Conservation (phyloP, 2,113 vertebrate genomes). For the Apistogramma diplotaenia region DNA sequence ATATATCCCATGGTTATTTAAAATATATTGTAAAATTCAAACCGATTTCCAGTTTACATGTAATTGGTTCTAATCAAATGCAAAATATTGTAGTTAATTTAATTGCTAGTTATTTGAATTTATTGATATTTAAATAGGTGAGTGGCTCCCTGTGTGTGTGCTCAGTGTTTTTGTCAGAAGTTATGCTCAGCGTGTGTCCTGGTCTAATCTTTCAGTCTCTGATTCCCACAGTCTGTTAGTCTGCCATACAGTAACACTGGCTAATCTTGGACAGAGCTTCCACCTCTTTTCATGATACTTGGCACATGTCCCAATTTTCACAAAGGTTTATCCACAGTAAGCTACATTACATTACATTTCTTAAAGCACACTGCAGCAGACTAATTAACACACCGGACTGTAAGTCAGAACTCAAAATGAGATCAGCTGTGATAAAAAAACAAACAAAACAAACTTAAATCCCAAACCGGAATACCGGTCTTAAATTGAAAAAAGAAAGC, state of each 20-base stretch:
- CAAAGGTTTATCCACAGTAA: slow-evolving; percentile 16
- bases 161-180: slow-evolving; percentile 9
- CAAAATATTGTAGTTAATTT: not conserved
- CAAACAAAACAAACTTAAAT: too few relatives aligned
- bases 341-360: not conserved
- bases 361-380: not conserved
- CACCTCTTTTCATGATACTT: slow-evolving; percentile 25
- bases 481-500: not conserved
- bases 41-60: not conserved
- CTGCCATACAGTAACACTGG: slow-evolving; percentile 24
- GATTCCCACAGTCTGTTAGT: slow-evolving; percentile 37
- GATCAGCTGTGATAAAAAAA: slow-evolving; percentile 20
- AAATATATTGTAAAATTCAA: not conserved
- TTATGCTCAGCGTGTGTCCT: slow-evolving; percentile 12
- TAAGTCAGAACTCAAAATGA: slow-evolving; percentile 3
- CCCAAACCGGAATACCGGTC: not conserved
- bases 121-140: not conserved
- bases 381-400: slow-evolving; percentile 13
- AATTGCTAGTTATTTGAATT: not conserved
- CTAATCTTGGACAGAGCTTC: slow-evolving; percentile 25
- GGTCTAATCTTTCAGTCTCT: slow-evolving; percentile 23
- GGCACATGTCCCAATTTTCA: slow-evolving; percentile 24
- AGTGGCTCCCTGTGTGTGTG: not conserved
- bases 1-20: not conserved
- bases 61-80: not conserved